phyloP scores from a whole-genome alignment of 2,888 invertebrate species.

The Linnaemya vulpina region DNA sequence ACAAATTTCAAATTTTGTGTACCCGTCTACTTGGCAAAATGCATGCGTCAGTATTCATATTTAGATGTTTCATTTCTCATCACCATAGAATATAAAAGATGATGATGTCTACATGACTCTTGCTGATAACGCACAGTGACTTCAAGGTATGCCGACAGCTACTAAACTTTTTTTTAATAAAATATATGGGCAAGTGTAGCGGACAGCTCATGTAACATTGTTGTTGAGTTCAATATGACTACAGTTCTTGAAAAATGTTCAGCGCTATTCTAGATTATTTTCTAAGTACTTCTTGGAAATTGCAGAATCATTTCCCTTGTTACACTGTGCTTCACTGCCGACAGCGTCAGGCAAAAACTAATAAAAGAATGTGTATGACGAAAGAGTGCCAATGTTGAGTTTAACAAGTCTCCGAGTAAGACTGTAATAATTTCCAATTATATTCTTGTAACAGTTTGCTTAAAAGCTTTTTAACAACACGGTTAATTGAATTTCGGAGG shows the following conservation, averaged over 20 bases:
- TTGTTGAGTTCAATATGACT: no score
- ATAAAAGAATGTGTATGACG: not conserved
- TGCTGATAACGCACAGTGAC: not conserved
- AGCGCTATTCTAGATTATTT: no score
- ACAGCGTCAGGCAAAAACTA: not conserved
- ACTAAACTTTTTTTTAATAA: no score
- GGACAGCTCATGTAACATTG: no score
- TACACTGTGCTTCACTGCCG: not conserved
- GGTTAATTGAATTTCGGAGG: slow-evolving; percentile 74
- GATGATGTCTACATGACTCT: not conserved
- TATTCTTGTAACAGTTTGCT: slow-evolving; percentile 70
- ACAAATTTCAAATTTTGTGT: slow-evolving; percentile 39
- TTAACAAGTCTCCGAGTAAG: slow-evolving; percentile 41
- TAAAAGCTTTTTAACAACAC: slow-evolving; percentile 75
- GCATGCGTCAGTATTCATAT: slow-evolving; percentile 20
- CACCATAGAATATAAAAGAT: not conserved
- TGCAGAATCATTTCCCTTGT: not conserved
- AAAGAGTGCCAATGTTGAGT: slow-evolving; percentile 8
- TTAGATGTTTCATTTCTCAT: slow-evolving; percentile 6
- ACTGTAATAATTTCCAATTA: slow-evolving; percentile 73
- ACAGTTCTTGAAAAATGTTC: no score
- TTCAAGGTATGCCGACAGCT: no score
- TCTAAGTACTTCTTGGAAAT: no score
- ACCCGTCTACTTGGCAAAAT: slow-evolving; percentile 33
- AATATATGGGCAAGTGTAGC: no score